Conservation (phyloP, 2,888 invertebrate genomes). For the Drosophila tripunctata region DNA sequence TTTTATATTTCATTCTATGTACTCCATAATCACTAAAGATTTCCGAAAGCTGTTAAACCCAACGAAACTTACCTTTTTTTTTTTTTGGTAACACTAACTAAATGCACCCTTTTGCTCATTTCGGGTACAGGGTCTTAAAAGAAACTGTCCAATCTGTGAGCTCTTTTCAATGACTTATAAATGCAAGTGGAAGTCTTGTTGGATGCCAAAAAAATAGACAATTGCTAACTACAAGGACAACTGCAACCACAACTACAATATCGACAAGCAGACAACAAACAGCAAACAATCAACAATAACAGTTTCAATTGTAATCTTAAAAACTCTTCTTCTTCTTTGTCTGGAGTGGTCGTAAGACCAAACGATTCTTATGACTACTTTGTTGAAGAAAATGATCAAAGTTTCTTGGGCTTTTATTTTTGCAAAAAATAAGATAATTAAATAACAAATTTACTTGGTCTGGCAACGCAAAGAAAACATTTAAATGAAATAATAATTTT, state of each 20-base stretch:
- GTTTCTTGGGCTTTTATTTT: background rate
- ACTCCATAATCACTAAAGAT: too few relatives aligned
- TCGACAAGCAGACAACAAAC: background rate
- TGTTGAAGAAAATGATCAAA: conserved; percentile 2
- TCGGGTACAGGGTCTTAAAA: background rate
- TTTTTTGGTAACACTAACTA: too few relatives aligned
- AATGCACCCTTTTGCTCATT: background rate
- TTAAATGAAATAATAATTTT: background rate
- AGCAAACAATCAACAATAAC: conserved; percentile 6
- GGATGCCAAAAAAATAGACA: conserved; percentile 8
- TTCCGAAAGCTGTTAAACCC: too few relatives aligned
- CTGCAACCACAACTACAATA: conserved; percentile 1
- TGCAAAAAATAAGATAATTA: background rate
- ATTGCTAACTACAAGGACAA: conserved; percentile 11
- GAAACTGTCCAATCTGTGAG: conserved; percentile 10
- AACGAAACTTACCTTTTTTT: too few relatives aligned
- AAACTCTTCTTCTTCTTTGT: conserved; percentile 3
- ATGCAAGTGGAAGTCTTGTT: conserved; percentile 27
- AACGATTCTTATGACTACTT: conserved; percentile 20
- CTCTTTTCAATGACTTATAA: conserved; percentile 5
- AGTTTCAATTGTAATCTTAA: conserved; percentile 9
- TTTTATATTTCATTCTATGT: too few relatives aligned
- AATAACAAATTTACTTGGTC: background rate
- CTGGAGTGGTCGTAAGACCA: conserved; percentile 8
- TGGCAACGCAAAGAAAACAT: background rate